phyloP scores from a whole-genome alignment of 2,113 vertebrate genomes.

The Platysteira castanea region DNA sequence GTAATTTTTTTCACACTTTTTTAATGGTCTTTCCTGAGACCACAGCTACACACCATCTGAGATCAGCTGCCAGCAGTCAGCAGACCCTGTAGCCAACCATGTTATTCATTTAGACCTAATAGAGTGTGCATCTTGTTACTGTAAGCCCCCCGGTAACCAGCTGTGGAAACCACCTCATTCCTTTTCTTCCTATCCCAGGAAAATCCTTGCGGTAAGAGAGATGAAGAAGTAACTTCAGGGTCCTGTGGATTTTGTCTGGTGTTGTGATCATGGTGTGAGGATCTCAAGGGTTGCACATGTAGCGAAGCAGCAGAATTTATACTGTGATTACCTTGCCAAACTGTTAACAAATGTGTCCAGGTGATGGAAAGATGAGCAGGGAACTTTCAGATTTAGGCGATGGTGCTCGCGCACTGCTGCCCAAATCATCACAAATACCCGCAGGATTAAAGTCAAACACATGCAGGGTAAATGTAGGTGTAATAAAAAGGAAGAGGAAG shows the following conservation, averaged over 20 bases:
- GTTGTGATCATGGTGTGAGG: not conserved
- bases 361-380: not conserved
- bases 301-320: not conserved
- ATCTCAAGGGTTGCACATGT: not conserved
- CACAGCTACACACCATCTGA: not conserved
- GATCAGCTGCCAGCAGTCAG: not conserved
- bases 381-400: not conserved
- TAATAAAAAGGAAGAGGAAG: not conserved
- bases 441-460: not conserved
- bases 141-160: not conserved
- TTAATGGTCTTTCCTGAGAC: not conserved
- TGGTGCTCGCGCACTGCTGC: fast-evolving
- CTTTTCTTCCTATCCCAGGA: not conserved
- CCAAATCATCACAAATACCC: not conserved
- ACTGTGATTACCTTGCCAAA: not conserved
- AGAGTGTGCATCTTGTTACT: not conserved
- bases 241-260: not conserved
- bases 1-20: not conserved
- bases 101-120: not conserved
- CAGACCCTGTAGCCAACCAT: not conserved
- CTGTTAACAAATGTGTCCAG: not conserved
- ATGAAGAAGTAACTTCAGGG: not conserved
- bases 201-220: not conserved
- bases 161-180: not conserved
- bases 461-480: not conserved